Conservation (phyloP, 2,113 vertebrate species). For the Pogonocichla stellata region DNA sequence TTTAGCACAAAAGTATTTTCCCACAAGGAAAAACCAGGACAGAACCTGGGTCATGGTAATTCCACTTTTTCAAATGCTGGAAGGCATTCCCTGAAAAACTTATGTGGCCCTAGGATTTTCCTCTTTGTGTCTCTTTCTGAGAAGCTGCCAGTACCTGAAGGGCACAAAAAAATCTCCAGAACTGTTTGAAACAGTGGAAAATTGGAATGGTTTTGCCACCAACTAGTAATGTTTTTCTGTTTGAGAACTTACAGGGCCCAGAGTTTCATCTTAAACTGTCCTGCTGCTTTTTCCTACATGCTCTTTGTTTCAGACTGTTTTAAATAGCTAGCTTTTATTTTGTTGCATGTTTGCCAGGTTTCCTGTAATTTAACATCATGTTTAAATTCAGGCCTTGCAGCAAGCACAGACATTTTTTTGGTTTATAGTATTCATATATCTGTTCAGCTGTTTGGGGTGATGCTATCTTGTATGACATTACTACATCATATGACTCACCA, state of each 20-base stretch:
- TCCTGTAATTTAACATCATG: neutral
- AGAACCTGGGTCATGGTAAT: neutral
- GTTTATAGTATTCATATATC: neutral
- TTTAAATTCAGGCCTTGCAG: neutral
- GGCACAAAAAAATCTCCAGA: neutral
- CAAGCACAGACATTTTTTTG: neutral
- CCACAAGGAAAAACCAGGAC: neutral
- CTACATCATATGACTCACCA: neutral
- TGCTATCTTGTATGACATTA: neutral
- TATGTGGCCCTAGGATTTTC: neutral
- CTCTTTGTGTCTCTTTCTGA: neutral
- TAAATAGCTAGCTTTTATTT: neutral
- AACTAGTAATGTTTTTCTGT: neutral
- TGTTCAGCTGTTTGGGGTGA: neutral
- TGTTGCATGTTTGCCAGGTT: accelerated
- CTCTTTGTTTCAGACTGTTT: neutral
- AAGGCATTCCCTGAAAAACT: neutral
- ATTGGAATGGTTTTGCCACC: neutral
- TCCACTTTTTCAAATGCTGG: neutral
- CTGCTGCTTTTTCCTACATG: neutral
- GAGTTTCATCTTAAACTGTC: neutral
- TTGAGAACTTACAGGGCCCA: neutral
- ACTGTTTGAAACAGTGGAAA: neutral
- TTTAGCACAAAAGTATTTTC: neutral
- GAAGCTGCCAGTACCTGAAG: neutral